Percentiles rank a stretch among this genome's conserved stretches.
phyloP scores from a whole-genome alignment of 2,888 invertebrate genomes.

The Idaea straminata region DNA sequence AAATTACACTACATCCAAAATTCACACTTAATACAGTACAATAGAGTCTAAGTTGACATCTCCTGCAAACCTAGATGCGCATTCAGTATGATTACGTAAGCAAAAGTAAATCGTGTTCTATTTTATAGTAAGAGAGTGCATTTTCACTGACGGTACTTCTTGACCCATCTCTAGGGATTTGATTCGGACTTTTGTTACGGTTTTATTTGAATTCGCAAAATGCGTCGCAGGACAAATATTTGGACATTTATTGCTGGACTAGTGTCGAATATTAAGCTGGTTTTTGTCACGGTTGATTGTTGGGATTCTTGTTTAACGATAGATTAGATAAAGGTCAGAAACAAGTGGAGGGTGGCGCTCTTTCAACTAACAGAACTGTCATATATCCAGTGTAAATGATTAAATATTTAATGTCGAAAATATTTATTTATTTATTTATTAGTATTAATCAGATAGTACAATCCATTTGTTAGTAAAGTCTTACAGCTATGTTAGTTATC shows the following conservation, averaged over 20 bases:
- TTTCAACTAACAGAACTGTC: neutral
- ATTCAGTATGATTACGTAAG: slow-evolving; percentile 31
- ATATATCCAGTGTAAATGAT: neutral
- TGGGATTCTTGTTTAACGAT: slow-evolving; percentile 44
- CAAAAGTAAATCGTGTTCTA: slow-evolving; percentile 34
- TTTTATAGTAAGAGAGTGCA: slow-evolving; percentile 24
- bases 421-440: too few relatives aligned
- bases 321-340: slow-evolving; percentile 17
- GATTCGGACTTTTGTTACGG: slow-evolving; percentile 71
- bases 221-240: slow-evolving; percentile 74
- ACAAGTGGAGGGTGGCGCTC: slow-evolving; percentile 14
- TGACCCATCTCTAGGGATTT: slow-evolving; percentile 73
- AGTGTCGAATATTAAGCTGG: slow-evolving; percentile 74
- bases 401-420: too few relatives aligned
- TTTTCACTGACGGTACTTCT: slow-evolving; percentile 33
- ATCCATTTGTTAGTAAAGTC: too few relatives aligned
- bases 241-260: slow-evolving; percentile 73
- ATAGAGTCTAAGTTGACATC: slow-evolving; percentile 30
- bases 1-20: slow-evolving; percentile 11
- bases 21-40: slow-evolving; percentile 8
- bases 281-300: slow-evolving; percentile 60
- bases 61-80: slow-evolving; percentile 18
- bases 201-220: slow-evolving; percentile 75
- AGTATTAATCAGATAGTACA: too few relatives aligned
- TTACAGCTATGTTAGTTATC: too few relatives aligned